Evolutionary conservation across 2,888 invertebrate genomes (phyloP).

Genomic region (Dysmachus trigonus): DNA sequence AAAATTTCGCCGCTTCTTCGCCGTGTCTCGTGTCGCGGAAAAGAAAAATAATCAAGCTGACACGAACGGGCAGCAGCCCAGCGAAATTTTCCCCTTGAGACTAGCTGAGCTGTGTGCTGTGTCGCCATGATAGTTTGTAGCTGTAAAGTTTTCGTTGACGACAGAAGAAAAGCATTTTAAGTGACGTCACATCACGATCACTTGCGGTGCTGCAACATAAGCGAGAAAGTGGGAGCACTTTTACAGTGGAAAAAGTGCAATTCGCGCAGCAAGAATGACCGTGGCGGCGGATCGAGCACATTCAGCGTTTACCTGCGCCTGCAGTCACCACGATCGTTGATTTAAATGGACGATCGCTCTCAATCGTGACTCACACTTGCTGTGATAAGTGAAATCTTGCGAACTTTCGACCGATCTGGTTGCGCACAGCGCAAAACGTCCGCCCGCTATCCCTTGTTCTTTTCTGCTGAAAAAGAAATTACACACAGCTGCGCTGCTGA

Average conservation of each 20-base stretch:
- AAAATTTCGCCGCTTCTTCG: background rate
- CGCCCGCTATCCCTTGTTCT: conserved; percentile 30
- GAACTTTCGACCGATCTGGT: background rate
- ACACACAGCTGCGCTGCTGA: background rate
- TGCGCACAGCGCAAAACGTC: background rate
- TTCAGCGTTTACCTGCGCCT: background rate
- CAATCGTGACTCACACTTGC: conserved; percentile 22
- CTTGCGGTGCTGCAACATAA: background rate
- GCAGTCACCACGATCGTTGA: background rate
- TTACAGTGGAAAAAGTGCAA: background rate
- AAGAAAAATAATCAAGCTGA: background rate
- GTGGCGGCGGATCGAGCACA: background rate
- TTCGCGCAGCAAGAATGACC: background rate
- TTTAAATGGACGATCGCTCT: background rate
- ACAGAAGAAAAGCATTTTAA: background rate
- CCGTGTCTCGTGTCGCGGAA: background rate
- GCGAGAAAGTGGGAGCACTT: background rate
- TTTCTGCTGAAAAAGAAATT: background rate
- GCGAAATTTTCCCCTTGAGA: background rate
- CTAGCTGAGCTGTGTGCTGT: background rate
- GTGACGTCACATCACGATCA: background rate
- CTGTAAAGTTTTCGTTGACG: conserved; percentile 15
- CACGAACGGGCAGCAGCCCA: background rate
- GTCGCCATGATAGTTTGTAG: background rate
- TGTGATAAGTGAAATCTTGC: conserved; percentile 25